Conservation (phyloP, 2,888 invertebrate genomes). For the Eupeodes luniger region DNA sequence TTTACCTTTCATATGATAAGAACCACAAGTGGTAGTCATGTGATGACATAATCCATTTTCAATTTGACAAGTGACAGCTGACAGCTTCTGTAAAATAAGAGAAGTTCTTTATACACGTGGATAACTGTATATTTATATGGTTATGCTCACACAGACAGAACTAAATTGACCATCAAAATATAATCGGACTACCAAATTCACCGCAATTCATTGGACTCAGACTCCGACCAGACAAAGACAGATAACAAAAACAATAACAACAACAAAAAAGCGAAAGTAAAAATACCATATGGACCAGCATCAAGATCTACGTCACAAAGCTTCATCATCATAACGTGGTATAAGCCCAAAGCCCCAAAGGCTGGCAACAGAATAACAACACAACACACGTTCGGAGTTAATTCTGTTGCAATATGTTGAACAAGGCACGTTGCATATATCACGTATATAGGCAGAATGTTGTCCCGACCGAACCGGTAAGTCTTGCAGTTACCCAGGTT, state of each 20-base stretch:
- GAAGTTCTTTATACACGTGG: background rate
- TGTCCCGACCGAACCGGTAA: constrained; percentile 66
- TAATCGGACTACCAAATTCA: background rate
- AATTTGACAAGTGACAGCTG: constrained; percentile 44
- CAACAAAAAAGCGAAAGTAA: constrained; percentile 60
- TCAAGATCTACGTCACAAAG: constrained; percentile 37
- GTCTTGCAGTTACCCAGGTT: constrained; percentile 55
- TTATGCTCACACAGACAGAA: background rate
- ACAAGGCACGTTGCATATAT: constrained; percentile 49
- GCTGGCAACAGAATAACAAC: background rate
- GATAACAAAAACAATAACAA: too few species aligned
- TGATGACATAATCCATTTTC: constrained; percentile 11
- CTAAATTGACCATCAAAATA: constrained; percentile 6
- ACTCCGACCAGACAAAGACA: background rate
- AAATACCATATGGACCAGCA: constrained; percentile 44
- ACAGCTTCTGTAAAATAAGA: constrained; percentile 8
- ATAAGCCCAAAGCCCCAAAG: constrained; percentile 11
- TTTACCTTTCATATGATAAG: background rate
- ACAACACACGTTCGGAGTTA: constrained; percentile 10
- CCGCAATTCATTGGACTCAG: background rate
- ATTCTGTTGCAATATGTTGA: constrained; percentile 54
- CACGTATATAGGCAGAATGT: constrained; percentile 51
- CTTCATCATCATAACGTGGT: constrained; percentile 34
- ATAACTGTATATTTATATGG: background rate
- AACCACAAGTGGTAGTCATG: background rate